phyloP scores from a whole-genome alignment of 1,140 invertebrate species.

The Drosophila fuyamai region DNA sequence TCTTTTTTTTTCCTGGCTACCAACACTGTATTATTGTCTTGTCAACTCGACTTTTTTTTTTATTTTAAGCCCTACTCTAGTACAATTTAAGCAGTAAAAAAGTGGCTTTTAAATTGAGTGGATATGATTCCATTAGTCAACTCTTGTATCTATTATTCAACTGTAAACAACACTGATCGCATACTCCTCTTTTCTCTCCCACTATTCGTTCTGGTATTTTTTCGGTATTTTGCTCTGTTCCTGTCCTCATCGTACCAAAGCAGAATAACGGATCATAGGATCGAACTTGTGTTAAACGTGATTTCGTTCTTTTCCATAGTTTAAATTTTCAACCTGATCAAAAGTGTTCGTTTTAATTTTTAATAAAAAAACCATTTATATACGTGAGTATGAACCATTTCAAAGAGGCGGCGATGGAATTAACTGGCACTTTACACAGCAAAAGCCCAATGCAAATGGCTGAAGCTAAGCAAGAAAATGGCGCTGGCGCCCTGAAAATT shows the following conservation, averaged over 20 bases:
- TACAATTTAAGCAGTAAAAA: no score
- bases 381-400: constrained; percentile 46
- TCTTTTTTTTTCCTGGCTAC: no score
- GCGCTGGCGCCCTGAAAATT: constrained; percentile 67
- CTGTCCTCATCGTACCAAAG: constrained; percentile 20
- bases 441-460: constrained; percentile 61
- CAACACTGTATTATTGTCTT: no score
- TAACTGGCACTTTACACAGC: constrained; percentile 1
- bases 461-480: constrained; percentile 73
- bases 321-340: constrained; percentile 13
- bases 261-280: constrained; percentile 60
- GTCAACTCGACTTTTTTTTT: no score
- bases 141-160: no score
- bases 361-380: constrained; percentile 6
- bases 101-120: no score
- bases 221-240: constrained; percentile 23
- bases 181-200: not conserved
- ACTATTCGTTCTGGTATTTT: constrained; percentile 11
- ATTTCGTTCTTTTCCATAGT: constrained; percentile 52
- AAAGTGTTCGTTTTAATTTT: constrained; percentile 47
- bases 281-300: constrained; percentile 67
- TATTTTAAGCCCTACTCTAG: no score
- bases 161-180: constrained; percentile 1
- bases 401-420: not conserved
- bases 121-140: no score